Evolutionary conservation across 2,888 invertebrate genomes (phyloP), one percentile per base, ranked within the genome.

Genomic region (Pegoplata infirma): DNA sequence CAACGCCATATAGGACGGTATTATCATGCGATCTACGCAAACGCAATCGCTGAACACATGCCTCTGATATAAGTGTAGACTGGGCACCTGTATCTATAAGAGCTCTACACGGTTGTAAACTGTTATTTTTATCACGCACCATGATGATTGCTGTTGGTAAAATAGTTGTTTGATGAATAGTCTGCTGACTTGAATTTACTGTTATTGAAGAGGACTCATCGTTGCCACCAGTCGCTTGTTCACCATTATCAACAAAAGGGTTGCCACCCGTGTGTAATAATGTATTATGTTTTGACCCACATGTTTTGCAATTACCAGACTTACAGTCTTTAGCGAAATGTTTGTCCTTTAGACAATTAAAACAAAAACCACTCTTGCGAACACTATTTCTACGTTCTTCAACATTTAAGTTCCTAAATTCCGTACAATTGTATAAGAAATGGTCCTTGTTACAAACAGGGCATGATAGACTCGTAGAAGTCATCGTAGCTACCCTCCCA

Each of bases 11-110:
- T 10, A 80, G 17, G 14, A 71, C 5, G 2, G 69, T 80, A 3
- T 68, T 73, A 19, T 81, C 76, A 21, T 49, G 46, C 6, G 6
- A 8, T 16, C 75, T 46, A 25, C 46, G 68, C 7, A 81, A 23
- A 14, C 44, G 19, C 17, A 80, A 47, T 5, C 80, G 46, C 36
- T 80, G 80, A 8, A 36, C 64, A 40, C 76, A 81, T 19, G 68
- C 58, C 17, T 80, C 77, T 46, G 72, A 44, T 6, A 80, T 72
- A 4, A 80, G 49, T 8, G 66, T 74, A 0, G 72, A 68, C 47
- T 80, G 56, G 47, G 76, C 80, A 10, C 76, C 80, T 19, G 74
- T 72, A 59, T 80, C 77, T 7, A 80, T 40, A 5, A 80, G 36
- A 16, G 58, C 77, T 8, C 76, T 68, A 58, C 76, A 80, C 14